Evolutionary conservation across 2,888 invertebrate genomes (phyloP).

Genomic region (Sphinx pinastri): DNA sequence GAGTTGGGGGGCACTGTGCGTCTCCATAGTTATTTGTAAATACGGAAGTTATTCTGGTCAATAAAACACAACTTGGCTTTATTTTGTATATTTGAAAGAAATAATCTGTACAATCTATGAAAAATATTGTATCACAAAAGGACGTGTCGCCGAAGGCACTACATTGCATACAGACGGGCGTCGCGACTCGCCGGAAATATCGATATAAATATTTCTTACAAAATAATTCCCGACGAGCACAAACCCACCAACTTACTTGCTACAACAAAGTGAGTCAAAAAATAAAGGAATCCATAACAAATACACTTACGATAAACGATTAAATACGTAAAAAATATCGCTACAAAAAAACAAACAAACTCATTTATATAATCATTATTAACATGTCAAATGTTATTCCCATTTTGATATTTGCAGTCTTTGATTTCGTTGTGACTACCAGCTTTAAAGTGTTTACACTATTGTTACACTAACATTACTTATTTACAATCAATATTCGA

Average conservation of each 20-base stretch:
- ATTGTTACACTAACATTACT: conserved; percentile 38
- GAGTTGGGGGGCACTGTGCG: too few species aligned
- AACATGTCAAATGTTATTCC: conserved; percentile 66
- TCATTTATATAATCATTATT: conserved; percentile 38
- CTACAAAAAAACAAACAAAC: conserved; percentile 52
- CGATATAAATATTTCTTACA: conserved; percentile 31
- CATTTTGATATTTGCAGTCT: conserved; percentile 76
- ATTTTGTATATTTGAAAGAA: conserved; percentile 77
- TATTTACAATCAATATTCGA: conserved; percentile 79
- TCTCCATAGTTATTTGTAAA: too few species aligned
- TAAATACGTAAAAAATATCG: conserved; percentile 73
- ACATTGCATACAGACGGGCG: conserved; percentile 40
- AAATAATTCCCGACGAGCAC: conserved; percentile 28
- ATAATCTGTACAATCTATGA: conserved; percentile 79
- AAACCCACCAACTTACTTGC: conserved; percentile 45
- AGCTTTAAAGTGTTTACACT: conserved; percentile 63
- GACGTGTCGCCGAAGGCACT: conserved; percentile 80
- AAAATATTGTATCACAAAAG: conserved; percentile 80
- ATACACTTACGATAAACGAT: conserved; percentile 60
- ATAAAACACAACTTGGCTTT: conserved; percentile 44
- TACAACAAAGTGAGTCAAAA: conserved; percentile 76
- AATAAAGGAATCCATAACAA: conserved; percentile 75
- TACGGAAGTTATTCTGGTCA: conserved; percentile 1
- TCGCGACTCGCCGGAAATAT: conserved; percentile 32
- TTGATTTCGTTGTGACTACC: conserved; percentile 83